A percentile compares a stretch with the other conserved stretches of the same genome.
These are phyloP conservation scores for Archivesica marissinica DNA, from an alignment of 1,140 invertebrate species.

Conservation along the genomic window DNA sequence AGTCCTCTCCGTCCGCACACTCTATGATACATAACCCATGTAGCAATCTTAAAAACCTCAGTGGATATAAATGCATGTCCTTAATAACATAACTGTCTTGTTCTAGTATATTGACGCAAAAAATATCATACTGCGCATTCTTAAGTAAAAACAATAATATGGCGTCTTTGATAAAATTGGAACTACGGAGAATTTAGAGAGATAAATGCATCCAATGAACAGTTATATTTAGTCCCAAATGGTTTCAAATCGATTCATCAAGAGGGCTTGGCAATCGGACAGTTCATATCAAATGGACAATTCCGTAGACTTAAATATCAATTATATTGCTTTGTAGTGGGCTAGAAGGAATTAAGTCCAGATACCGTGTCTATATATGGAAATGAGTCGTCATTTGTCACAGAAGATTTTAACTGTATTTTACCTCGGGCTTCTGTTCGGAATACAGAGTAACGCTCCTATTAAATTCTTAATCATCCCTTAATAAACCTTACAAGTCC, in stretches of 20 bases:
- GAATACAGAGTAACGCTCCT: too few species aligned
- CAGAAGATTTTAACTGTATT: too few species aligned
- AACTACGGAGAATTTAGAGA: neutral
- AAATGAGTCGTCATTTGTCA: neutral
- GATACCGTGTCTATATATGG: constrained; percentile 17
- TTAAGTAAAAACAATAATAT: neutral
- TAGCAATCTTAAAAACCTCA: constrained; percentile 26
- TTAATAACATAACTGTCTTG: neutral
- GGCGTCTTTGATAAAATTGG: neutral
- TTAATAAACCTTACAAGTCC: too few species aligned
- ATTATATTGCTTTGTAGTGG: constrained; percentile 1
- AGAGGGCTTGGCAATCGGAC: neutral
- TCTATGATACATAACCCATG: constrained; percentile 2
- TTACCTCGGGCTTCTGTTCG: too few species aligned
- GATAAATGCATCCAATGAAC: neutral
- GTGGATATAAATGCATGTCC: constrained; percentile 18
- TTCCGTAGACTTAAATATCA: constrained; percentile 27
- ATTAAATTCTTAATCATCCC: too few species aligned
- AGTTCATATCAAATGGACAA: constrained; percentile 12
- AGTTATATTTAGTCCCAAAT: neutral
- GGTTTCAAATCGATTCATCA: constrained; percentile 9
- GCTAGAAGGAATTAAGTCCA: constrained; percentile 7
- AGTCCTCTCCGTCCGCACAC: neutral
- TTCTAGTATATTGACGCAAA: neutral
- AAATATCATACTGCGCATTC: neutral